These are phyloP conservation scores for Leucopsar rothschildi DNA, from an alignment of 2,113 vertebrate genomes.

Conservation along the genomic window DNA sequence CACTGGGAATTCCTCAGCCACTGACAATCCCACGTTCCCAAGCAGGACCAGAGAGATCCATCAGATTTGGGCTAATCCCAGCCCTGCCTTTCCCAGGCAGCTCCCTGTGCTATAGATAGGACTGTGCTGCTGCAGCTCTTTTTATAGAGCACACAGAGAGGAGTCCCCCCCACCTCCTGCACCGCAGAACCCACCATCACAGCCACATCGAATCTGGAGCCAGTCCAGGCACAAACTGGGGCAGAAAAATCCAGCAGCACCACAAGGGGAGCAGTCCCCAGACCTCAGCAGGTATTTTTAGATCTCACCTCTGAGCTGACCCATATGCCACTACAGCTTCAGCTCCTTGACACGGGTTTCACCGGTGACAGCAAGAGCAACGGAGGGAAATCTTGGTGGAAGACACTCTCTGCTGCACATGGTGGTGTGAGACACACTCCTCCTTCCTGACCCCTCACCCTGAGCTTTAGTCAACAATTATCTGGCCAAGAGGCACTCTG, in stretches of 20 bases:
- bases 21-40: neutral
- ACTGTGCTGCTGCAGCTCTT: neutral
- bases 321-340: neutral
- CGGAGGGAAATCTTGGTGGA: neutral
- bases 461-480: neutral
- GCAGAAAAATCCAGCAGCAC: neutral
- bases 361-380: neutral
- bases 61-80: neutral
- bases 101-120: conserved; percentile 43
- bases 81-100: neutral
- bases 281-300: neutral
- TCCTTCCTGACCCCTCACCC: neutral
- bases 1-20: neutral
- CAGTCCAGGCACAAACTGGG: neutral
- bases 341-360: neutral
- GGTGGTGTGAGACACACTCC: fast-evolving
- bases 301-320: neutral
- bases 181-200: neutral
- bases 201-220: neutral
- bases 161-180: neutral
- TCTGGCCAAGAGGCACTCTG: neutral
- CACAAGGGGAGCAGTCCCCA: neutral
- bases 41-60: neutral
- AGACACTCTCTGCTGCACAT: fast-evolving
- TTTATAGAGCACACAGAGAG: conserved; percentile 11